Percentiles rank a stretch among this genome's conserved stretches.
These are phyloP conservation scores for Spatula clypeata DNA, from an alignment of 2,797 vertebrate genomes.

Conservation along the genomic window DNA sequence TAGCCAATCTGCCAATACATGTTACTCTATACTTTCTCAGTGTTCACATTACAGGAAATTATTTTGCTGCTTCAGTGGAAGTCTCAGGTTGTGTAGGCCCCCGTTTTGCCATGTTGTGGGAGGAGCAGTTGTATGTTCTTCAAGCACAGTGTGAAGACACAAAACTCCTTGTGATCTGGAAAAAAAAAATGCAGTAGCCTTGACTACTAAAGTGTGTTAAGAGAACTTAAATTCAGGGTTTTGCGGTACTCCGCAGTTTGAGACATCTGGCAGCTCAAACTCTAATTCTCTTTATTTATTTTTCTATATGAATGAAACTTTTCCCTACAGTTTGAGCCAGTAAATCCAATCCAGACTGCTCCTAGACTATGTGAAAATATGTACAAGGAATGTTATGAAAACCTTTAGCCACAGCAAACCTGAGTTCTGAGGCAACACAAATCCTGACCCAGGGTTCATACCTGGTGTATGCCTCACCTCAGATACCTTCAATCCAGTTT, in stretches of 20 bases:
- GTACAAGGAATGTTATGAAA: background rate
- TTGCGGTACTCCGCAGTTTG: background rate
- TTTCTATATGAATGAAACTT: background rate
- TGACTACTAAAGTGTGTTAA: background rate
- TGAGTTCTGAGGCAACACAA: background rate
- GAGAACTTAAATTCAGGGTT: background rate
- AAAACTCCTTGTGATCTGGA: background rate
- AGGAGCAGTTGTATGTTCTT: background rate
- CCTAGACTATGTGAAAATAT: background rate
- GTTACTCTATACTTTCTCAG: background rate
- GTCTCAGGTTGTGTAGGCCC: background rate
- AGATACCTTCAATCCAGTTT: background rate
- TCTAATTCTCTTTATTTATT: background rate
- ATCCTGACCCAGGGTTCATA: background rate
- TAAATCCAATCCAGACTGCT: background rate
- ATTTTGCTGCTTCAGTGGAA: background rate
- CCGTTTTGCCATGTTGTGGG: too few species aligned
- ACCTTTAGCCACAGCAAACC: background rate
- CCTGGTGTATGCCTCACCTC: accelerated
- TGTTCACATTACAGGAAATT: background rate
- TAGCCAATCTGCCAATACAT: background rate
- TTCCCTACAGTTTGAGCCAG: background rate
- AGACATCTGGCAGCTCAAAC: background rate
- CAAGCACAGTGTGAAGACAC: background rate
- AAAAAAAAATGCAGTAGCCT: background rate